These are phyloP conservation scores for Ailurus styani DNA, from an alignment of 2,113 vertebrate species.

Conservation along the genomic window DNA sequence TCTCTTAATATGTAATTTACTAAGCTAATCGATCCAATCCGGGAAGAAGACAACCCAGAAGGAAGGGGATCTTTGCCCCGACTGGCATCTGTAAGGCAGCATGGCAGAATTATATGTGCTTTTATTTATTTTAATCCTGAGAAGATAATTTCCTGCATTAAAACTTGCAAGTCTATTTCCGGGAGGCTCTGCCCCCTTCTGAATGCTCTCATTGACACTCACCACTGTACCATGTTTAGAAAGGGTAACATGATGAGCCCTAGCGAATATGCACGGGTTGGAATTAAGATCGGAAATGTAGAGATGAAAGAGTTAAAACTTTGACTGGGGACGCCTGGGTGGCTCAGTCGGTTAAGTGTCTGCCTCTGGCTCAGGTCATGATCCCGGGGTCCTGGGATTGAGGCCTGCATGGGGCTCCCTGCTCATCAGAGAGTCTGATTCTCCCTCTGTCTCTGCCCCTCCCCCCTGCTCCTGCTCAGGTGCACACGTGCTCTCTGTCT, in stretches of 20 bases:
- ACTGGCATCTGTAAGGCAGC: background rate
- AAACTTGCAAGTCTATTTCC: conserved; percentile 2
- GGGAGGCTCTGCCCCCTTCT: background rate
- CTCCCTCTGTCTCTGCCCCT: too few relatives aligned
- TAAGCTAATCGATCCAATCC: background rate
- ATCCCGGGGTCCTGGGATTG: too few relatives aligned
- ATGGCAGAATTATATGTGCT: background rate
- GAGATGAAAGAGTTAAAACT: background rate
- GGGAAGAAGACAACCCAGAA: background rate
- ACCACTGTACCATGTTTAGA: background rate
- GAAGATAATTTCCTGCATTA: conserved; percentile 21
- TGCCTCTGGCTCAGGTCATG: too few relatives aligned
- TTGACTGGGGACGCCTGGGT: background rate
- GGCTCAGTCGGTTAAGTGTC: background rate
- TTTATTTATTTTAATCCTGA: conserved; percentile 32
- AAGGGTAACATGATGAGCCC: background rate
- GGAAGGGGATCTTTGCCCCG: background rate
- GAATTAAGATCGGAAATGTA: background rate
- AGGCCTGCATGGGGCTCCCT: too few relatives aligned
- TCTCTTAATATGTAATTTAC: conserved; percentile 26
- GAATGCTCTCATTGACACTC: background rate
- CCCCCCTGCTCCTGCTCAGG: too few relatives aligned
- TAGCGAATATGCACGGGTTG: background rate
- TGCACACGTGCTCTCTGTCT: background rate
- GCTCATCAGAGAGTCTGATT: too few relatives aligned